Base-by-base conservation (phyloP, 2,888 invertebrate genomes). In the Acleris cristana region DNA sequence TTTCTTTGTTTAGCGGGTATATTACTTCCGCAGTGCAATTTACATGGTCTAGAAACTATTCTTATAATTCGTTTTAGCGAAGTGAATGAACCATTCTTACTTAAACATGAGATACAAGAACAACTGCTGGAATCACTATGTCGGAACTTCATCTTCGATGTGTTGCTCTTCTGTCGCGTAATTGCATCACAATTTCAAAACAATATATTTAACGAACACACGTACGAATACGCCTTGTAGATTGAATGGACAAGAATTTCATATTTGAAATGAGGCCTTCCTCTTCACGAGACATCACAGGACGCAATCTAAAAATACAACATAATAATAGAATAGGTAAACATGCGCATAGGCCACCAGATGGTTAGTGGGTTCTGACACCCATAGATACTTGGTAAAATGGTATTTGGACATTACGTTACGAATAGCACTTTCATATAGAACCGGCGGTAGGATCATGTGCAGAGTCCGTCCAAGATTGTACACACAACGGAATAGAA, bases 1-100 rank as follows among this genome's bases (percentile, higher is more conserved):
- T 85, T 82, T 72, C 76, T 79, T 73, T 89, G 84, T 63, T 79
- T 79, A 51, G 81, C 69, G 21, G 85, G 84, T 70, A 85, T 75
- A 70, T 79, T 83, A 69, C 85, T 83, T 40, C 79, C 80, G 26
- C 76, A 75, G 60, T 81, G 82, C 19, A 85, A 75, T 73, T 76
- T 80, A 61, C 85, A 80, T 26, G 84, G 79, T 74, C 68, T 82
- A 3, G 83, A 80, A 18, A 79, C 81, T 44, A 73, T 74, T 21
- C 70, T 59, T 51, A 83, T 45, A 21, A 83, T 69, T 64, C 75
- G 73, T 52, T 70, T 76, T 21, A 83, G 45, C 55, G 80, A 81
- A 48, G 78, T 74, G 30, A 73, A 71, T 64, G 82, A 80, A 64
- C 73, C 81, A 70, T 73, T 83, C 65, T 72, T 81, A 52, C 79